Percentiles rank a stretch among this genome's conserved stretches.
These are phyloP conservation scores for Myathropa florea DNA, from an alignment of 2,888 invertebrate genomes.

Conservation along the genomic window DNA sequence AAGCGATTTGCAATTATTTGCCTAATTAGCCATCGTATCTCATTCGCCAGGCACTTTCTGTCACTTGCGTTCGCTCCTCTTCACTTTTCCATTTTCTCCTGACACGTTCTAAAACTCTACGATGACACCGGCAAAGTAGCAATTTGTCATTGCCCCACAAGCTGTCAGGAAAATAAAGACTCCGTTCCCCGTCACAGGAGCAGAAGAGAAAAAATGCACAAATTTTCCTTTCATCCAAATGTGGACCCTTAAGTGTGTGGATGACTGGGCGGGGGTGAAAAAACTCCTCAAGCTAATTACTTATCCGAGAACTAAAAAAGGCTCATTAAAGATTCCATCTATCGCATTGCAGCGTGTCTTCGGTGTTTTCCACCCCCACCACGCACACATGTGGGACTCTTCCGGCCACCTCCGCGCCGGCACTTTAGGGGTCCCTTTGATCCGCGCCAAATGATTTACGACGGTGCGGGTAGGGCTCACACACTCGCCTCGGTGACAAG, in stretches of 20 bases:
- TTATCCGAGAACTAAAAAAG: slow-evolving; percentile 30
- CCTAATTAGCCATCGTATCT: slow-evolving; percentile 55
- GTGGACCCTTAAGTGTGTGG: not conserved
- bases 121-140: slow-evolving; percentile 50
- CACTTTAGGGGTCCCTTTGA: slow-evolving; percentile 39
- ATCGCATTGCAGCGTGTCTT: slow-evolving; percentile 54
- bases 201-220: slow-evolving; percentile 2
- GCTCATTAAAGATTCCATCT: slow-evolving; percentile 50
- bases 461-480: slow-evolving; percentile 20
- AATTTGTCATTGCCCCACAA: slow-evolving; percentile 50
- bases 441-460: slow-evolving; percentile 63
- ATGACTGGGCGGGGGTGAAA: not conserved
- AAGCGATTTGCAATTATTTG: slow-evolving; percentile 43
- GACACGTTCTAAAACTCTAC: slow-evolving; percentile 1
- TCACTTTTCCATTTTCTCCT: not conserved
- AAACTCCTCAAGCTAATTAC: slow-evolving; percentile 54
- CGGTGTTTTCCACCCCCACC: not conserved
- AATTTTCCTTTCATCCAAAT: slow-evolving; percentile 31
- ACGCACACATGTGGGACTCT: slow-evolving; percentile 19
- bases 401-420: not conserved
- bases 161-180: slow-evolving; percentile 31
- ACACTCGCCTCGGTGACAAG: slow-evolving; percentile 57
- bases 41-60: slow-evolving; percentile 13
- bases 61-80: slow-evolving; percentile 7
- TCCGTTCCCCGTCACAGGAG: not conserved